Percentiles rank a stretch among this genome's conserved stretches.
These are phyloP conservation scores for Sisor rabdophorus DNA, from an alignment of 2,113 vertebrate genomes.

Conservation along the genomic window DNA sequence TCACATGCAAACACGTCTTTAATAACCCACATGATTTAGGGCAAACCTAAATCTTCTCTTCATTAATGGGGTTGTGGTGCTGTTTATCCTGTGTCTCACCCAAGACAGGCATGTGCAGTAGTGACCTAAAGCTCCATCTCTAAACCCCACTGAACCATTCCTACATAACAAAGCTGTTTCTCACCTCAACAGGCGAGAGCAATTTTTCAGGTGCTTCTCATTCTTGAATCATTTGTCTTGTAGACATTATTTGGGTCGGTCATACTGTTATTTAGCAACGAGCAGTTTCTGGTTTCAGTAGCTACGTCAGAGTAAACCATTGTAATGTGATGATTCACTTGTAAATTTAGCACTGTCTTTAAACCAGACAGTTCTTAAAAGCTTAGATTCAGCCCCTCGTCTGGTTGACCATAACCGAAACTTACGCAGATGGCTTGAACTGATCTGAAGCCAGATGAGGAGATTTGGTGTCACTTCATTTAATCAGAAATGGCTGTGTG, in stretches of 20 bases:
- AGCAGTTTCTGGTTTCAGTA: constrained; percentile 6
- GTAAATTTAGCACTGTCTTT: not conserved
- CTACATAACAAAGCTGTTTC: not conserved
- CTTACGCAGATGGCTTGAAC: constrained; percentile 34
- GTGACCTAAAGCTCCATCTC: constrained; percentile 18
- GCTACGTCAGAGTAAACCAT: not conserved
- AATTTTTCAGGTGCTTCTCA: not conserved
- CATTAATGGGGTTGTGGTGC: not conserved
- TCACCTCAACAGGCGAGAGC: not conserved
- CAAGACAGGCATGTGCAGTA: constrained; percentile 9
- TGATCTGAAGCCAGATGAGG: constrained; percentile 44
- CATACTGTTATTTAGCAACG: not conserved
- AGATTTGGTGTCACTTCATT: constrained; percentile 37
- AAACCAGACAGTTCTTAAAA: constrained; percentile 10
- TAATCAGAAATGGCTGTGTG: constrained; percentile 32
- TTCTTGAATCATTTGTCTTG: constrained; percentile 11
- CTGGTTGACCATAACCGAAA: constrained; percentile 27
- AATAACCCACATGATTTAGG: not conserved
- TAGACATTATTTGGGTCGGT: not conserved
- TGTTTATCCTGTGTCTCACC: not conserved
- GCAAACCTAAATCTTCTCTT: not conserved
- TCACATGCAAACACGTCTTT: not conserved
- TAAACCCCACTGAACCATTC: constrained; percentile 19
- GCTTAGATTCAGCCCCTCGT: not conserved
- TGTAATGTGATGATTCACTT: constrained; percentile 19